Base-by-base conservation (phyloP, 30 jellyfish, hydroid and myxozoan species). In the Chironex yamaguchii region DNA sequence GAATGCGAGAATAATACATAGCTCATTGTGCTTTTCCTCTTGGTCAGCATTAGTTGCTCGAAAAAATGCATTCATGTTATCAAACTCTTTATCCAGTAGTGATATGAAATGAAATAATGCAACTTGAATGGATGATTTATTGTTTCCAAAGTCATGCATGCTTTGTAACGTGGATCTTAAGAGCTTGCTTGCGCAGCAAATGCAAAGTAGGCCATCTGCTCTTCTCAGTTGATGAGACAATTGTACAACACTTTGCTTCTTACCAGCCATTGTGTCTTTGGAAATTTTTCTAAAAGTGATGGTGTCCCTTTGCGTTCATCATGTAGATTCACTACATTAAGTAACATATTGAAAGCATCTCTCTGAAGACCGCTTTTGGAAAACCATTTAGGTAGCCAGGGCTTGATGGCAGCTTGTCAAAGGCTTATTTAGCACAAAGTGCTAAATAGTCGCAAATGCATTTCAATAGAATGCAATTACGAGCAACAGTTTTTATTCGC, bases 41-140 rank as follows among this genome's bases (percentile, higher is more conserved):
- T 78, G 93, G 68, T 87, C 96, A 34, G 93, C 96, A 63, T 86
- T 81, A 33, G 96, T 76, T n/a, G 89, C 86, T 51, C 76, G 96
- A 86, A 35, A 86, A 67, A 88, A 81, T 29, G 80, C 81, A 67
- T 76, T 42, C 58, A 42, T 42, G 17, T 42, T 42, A 6, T 88
- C 96, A 87, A 87, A 87, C 79, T 87, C 93, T 67, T 73, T 62
- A 29, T 73, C 86, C 23, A 74, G 32, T 34, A 77, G 94, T 51
- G 92, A 50, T 70, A 76, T 84, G 33, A 86, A 86, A 64, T 86
- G 92, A 76, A 86, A 51, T 72, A 86, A 12, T 73, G 84, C 27
- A 25, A 62, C 24, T 42, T 73, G 80, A 63, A 52, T 14, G 84
- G 92, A 76, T 86, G 87, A 33, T 36, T 50, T 31, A 74, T 64